phyloP scores from a whole-genome alignment of 2,888 invertebrate species.

The Drosophila incognita region DNA sequence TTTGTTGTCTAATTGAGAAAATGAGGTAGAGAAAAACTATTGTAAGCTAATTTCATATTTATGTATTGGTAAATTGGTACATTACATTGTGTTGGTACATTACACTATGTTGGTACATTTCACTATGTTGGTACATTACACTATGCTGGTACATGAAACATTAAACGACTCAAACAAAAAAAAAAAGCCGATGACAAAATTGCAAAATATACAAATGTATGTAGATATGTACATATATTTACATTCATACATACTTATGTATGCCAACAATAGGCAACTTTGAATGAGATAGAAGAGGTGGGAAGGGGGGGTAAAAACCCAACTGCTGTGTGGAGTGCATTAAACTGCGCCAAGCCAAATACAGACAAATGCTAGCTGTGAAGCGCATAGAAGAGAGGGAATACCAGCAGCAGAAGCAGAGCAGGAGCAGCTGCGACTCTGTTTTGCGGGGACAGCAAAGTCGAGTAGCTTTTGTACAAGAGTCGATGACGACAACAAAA shows the following conservation, averaged over 20 bases:
- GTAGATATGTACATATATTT: neutral
- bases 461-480: conserved; percentile 55
- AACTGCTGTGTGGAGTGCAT: conserved; percentile 66
- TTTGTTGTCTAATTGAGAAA: neutral
- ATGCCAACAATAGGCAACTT: conserved; percentile 61
- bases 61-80: neutral
- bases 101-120: neutral
- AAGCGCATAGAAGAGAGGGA: neutral
- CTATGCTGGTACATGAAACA: neutral
- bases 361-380: conserved; percentile 23
- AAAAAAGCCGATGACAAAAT: neutral
- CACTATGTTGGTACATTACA: neutral
- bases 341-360: conserved; percentile 67
- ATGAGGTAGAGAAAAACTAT: neutral
- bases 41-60: neutral
- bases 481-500: conserved; percentile 22
- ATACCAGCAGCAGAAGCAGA: conserved; percentile 4
- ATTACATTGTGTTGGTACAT: neutral
- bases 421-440: conserved; percentile 10
- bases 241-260: conserved; percentile 13
- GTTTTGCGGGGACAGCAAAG: conserved; percentile 25
- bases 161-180: neutral
- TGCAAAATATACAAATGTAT: neutral
- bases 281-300: neutral
- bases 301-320: conserved; percentile 14